Evolutionary conservation across 2,797 vertebrate species (phyloP).

Genomic region (Adelosebastes latens): DNA sequence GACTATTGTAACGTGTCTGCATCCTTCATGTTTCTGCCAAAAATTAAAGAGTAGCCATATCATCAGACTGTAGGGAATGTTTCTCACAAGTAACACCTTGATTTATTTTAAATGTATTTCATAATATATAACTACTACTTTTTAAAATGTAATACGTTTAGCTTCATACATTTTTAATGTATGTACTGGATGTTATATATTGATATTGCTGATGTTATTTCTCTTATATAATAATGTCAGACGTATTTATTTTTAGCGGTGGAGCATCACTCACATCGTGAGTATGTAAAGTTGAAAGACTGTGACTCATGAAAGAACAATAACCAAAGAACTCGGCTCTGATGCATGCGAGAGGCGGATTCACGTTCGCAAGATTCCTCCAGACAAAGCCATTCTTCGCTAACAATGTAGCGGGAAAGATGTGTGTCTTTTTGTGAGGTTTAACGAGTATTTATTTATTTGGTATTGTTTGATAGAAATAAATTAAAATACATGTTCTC

Average conservation of each 20-base stretch:
- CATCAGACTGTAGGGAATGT: background rate
- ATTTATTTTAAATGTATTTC: background rate
- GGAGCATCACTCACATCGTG: background rate
- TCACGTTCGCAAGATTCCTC: background rate
- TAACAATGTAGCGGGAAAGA: background rate
- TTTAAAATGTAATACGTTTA: background rate
- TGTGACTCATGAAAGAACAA: background rate
- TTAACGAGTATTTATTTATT: background rate
- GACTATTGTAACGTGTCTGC: background rate
- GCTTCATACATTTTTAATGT: background rate
- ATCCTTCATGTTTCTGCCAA: background rate
- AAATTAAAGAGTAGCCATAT: background rate
- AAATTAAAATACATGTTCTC: background rate
- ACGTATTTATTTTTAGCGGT: background rate
- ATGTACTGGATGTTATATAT: background rate
- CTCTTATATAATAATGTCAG: background rate
- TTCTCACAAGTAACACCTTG: background rate
- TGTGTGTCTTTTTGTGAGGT: background rate
- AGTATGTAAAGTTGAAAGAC: background rate
- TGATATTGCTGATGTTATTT: background rate
- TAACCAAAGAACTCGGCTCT: background rate
- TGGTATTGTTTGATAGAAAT: background rate
- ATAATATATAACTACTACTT: background rate
- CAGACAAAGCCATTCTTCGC: background rate
- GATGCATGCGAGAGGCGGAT: background rate